Conservation (phyloP, 2,797 vertebrate genomes). For the Pogonophryne albipinna region DNA sequence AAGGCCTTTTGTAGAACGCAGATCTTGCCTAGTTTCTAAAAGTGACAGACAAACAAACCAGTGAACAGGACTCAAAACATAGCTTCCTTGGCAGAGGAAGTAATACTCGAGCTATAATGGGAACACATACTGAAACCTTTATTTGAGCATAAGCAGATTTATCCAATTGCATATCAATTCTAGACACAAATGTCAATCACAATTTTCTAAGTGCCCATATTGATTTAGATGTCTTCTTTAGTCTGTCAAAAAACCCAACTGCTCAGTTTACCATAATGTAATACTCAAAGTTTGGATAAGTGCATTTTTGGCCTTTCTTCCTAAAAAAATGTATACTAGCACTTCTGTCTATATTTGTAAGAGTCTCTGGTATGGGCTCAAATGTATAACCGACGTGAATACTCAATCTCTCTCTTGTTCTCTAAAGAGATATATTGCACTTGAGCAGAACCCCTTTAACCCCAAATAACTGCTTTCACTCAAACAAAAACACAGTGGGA, state of each 20-base stretch:
- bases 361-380: no score
- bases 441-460: neutral
- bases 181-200: neutral
- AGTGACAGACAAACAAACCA: no score
- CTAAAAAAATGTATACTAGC: neutral
- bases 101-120: no score
- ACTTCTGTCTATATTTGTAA: neutral
- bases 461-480: constrained; percentile 8
- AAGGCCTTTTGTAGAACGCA: neutral
- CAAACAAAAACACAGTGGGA: neutral
- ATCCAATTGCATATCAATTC: neutral
- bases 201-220: neutral
- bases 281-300: neutral
- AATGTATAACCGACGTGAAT: neutral
- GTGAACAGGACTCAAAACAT: no score
- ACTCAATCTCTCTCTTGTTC: neutral
- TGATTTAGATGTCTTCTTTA: neutral
- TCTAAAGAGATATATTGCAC: neutral
- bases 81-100: no score
- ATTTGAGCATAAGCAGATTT: no score
- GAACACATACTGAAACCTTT: no score
- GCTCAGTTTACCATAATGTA: neutral
- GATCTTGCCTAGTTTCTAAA: no score
- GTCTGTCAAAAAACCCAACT: neutral
- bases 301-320: neutral